Conservation (phyloP, 2,113 vertebrate species). For the Mixornis gularis region DNA sequence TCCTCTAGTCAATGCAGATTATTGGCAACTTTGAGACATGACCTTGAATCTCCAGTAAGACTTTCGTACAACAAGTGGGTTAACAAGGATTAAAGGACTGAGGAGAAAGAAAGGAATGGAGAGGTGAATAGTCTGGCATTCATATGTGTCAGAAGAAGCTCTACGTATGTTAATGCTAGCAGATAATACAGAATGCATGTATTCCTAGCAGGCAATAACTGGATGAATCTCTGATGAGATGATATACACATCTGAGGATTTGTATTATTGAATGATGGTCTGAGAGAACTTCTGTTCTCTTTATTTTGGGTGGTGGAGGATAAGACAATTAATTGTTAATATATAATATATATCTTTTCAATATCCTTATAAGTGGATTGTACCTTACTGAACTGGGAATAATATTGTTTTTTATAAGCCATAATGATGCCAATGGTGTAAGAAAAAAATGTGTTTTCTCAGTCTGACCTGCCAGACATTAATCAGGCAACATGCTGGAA, state of each 20-base stretch:
- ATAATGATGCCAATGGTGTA: background rate
- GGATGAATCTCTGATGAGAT: background rate
- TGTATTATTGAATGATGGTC: background rate
- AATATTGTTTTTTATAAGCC: background rate
- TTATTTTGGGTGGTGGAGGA: background rate
- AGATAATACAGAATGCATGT: background rate
- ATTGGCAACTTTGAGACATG: background rate
- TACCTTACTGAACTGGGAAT: background rate
- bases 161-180: background rate
- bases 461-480: background rate
- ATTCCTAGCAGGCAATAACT: background rate
- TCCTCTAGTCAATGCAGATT: background rate
- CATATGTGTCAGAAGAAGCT: background rate
- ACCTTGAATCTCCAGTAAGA: background rate
- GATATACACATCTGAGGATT: background rate
- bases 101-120: background rate
- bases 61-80: background rate
- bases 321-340: background rate
- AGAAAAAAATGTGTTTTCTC: background rate
- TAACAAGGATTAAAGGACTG: background rate
- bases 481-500: background rate
- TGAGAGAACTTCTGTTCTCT: background rate
- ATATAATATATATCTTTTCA: background rate
- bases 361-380: background rate
- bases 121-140: background rate